A percentile compares a stretch with the other conserved stretches of the same genome.
These are phyloP conservation scores for Adela reaumurella DNA, from an alignment of 2,888 invertebrate genomes.

Conservation along the genomic window DNA sequence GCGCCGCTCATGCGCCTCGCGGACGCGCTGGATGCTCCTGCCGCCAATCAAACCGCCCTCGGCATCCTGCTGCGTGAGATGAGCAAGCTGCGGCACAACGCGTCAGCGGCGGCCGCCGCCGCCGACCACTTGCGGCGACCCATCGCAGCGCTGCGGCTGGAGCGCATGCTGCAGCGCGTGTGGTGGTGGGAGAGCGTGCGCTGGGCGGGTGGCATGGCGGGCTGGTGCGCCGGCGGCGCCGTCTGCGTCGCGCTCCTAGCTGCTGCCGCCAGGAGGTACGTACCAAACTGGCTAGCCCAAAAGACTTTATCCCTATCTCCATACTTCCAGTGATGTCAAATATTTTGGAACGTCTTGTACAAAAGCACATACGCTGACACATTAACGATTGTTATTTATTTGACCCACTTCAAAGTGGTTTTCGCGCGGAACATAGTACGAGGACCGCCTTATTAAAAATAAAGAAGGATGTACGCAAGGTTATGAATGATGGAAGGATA, in stretches of 20 bases:
- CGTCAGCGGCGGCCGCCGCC: conserved; percentile 69
- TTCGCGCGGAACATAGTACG: too few species aligned
- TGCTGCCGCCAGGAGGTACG: conserved; percentile 81
- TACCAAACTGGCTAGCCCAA: too few species aligned
- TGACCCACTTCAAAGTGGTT: too few species aligned
- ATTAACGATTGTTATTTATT: too few species aligned
- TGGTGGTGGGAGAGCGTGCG: conserved; percentile 73
- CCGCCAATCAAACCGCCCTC: conserved; percentile 73
- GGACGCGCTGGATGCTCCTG: conserved; percentile 74
- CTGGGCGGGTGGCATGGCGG: conserved; percentile 88
- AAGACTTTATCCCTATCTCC: too few species aligned
- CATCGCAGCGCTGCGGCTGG: conserved; percentile 66
- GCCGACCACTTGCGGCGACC: conserved; percentile 73
- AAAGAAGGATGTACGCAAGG: too few species aligned
- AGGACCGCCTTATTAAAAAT: too few species aligned
- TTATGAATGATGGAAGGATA: too few species aligned
- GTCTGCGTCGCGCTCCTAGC: conserved; percentile 86
- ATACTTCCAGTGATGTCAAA: too few species aligned
- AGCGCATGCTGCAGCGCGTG: conserved; percentile 52
- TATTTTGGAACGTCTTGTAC: too few species aligned
- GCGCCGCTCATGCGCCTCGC: conserved; percentile 67
- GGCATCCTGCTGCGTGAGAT: conserved; percentile 68
- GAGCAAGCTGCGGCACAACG: conserved; percentile 68
- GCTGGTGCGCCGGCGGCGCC: conserved; percentile 79
- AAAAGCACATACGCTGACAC: too few species aligned